Conservation (phyloP, 1,140 invertebrate genomes). For the Hypsibius dujardini region DNA sequence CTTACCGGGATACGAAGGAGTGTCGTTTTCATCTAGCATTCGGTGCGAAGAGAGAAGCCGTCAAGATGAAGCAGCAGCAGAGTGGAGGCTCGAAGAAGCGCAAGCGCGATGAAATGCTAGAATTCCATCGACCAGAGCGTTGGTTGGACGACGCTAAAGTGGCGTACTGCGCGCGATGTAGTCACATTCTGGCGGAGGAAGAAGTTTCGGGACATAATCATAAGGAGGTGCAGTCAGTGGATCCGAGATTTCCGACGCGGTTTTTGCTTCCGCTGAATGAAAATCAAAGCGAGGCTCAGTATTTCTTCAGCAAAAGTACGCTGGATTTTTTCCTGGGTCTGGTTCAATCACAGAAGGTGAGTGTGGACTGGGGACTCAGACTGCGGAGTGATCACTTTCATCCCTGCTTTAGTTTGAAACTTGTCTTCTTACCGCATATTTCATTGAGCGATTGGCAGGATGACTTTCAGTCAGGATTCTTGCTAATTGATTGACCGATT, state of each 20-base stretch:
- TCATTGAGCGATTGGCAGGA: no score
- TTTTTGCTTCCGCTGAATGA: constrained; percentile 43
- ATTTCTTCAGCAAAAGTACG: constrained; percentile 45
- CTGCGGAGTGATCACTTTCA: no score
- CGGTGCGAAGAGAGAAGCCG: constrained; percentile 24
- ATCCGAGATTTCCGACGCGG: constrained; percentile 37
- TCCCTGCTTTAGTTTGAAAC: no score
- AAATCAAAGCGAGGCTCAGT: constrained; percentile 54
- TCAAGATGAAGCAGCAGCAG: not conserved
- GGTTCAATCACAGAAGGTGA: constrained; percentile 37
- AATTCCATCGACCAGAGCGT: constrained; percentile 17
- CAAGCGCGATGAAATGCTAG: not conserved
- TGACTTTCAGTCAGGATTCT: no score
- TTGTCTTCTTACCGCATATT: no score
- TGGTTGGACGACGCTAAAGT: not conserved
- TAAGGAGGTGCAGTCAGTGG: constrained; percentile 34
- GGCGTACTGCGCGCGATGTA: constrained; percentile 38
- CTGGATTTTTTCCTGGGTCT: constrained; percentile 40
- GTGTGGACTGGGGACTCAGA: not conserved
- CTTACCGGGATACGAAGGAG: constrained; percentile 51
- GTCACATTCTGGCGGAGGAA: constrained; percentile 37
- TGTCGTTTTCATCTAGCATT: constrained; percentile 44
- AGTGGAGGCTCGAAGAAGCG: no score
- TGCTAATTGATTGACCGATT: no score
- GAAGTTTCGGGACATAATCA: constrained; percentile 35